Evolutionary conservation across 2,888 invertebrate genomes (phyloP).

Genomic region (Heliconius cydno): DNA sequence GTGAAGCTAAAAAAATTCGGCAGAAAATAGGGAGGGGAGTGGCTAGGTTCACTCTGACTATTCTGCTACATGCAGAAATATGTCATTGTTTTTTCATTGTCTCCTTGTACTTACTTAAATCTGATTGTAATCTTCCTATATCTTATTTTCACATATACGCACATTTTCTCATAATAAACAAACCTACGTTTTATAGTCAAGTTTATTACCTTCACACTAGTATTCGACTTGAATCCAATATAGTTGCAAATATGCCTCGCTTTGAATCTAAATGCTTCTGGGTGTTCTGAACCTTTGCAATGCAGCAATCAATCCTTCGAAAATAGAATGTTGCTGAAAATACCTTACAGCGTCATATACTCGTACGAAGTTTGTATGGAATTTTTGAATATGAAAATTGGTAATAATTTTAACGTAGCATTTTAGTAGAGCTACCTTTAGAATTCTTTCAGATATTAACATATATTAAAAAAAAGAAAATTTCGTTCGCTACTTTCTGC

Average conservation of each 20-base stretch:
- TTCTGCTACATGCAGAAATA: no score
- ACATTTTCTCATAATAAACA: not conserved
- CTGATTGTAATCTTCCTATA: not conserved
- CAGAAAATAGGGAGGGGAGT: no score
- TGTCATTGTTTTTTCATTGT: not conserved
- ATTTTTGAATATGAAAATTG: constrained; percentile 9
- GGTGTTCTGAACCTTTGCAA: constrained; percentile 21
- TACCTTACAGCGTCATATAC: constrained; percentile 3
- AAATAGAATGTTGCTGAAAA: constrained; percentile 24
- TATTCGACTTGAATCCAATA: constrained; percentile 22
- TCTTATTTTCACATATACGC: not conserved
- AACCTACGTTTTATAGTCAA: not conserved
- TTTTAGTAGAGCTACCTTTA: not conserved
- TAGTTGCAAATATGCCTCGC: constrained; percentile 24
- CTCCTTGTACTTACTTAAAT: not conserved
- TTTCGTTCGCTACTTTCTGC: not conserved
- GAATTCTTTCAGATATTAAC: not conserved
- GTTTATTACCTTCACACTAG: constrained; percentile 1
- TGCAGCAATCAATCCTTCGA: constrained; percentile 22
- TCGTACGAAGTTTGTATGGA: not conserved
- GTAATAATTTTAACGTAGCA: not conserved
- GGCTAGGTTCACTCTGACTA: no score
- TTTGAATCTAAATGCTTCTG: constrained; percentile 17
- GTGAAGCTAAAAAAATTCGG: no score
- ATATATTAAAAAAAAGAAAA: no score